Evolutionary conservation across 2,797 vertebrate genomes (phyloP).

Genomic region (Poeciliopsis paucimaculata): DNA sequence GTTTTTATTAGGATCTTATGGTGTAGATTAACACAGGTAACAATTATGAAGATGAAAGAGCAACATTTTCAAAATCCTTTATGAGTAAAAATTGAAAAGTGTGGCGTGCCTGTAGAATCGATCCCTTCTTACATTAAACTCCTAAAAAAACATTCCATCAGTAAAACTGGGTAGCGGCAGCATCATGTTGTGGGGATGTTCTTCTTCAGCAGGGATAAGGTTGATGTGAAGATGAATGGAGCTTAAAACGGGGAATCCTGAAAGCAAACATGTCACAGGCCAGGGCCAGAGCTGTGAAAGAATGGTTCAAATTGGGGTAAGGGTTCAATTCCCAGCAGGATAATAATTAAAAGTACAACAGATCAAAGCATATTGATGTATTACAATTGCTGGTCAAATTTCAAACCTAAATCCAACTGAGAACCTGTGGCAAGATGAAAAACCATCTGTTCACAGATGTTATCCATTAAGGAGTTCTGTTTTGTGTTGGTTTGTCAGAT

Average conservation of each 20-base stretch:
- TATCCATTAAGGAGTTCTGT: neutral
- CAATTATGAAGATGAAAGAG: slow-evolving; percentile 17
- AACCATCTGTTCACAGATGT: neutral
- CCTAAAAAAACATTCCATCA: neutral
- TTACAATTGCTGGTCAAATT: neutral
- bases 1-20: neutral
- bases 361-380: too few species aligned
- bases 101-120: neutral
- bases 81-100: neutral
- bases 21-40: slow-evolving; percentile 5
- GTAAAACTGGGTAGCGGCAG: neutral
- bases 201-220: neutral
- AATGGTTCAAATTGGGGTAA: neutral
- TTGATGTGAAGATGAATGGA: neutral
- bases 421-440: neutral
- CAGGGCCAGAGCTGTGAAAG: neutral
- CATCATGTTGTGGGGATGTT: neutral
- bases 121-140: neutral
- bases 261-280: neutral
- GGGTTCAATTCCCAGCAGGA: neutral
- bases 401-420: neutral
- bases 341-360: neutral
- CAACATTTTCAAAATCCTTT: neutral
- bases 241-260: neutral
- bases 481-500: neutral